Base-by-base conservation (phyloP, 1,140 invertebrate species). In the Drosophila carrolli region DNA sequence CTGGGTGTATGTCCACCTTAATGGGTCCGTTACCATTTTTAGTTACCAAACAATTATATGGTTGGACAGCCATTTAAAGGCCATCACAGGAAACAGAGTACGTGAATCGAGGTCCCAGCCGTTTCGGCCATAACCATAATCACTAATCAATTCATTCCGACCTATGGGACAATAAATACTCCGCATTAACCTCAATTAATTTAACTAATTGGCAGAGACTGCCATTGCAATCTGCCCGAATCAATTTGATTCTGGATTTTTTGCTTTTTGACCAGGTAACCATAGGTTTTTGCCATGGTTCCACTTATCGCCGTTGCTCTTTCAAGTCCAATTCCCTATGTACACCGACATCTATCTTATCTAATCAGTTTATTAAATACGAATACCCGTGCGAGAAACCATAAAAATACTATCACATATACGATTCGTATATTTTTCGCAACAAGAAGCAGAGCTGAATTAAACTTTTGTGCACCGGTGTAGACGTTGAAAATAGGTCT, bases 291-390 rank as follows among this genome's bases (percentile, higher is more conserved):
- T 27, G 77, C 76, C 75, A 66, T 67, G 73, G 59, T 60, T 75
- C 55, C 54, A 57, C 75, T 86, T 85, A 85, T 85, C 82, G 83
- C 60, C 35, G 43, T 65, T 9, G 61, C 73, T 66, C 47, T 78
- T 82, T 70, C 74, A 75, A 75, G 81, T 73, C 75, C 65, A 73
- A 81, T 77, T 77, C 55, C 66, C 63, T 63, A 81, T 85, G 67
- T 74, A 62, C n/a, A 55, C 65, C 43, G 11, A 70, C 51, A 58
- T 71, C 68, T 72, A 77, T 65, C 83, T 88, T 88, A 88, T 88
- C 83, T 88, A 88, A 88, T 88, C 83, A 74, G 72, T 77, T 89
- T 83, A 89, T 74, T 89, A 77, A 88, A 88, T 88, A 89, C 58
- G 50, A 80, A 89, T 89, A 73, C 72, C 56, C 75, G 80, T 67